These are phyloP conservation scores for Sorex araneus DNA, from an alignment of 2,113 vertebrate species.

Conservation along the genomic window DNA sequence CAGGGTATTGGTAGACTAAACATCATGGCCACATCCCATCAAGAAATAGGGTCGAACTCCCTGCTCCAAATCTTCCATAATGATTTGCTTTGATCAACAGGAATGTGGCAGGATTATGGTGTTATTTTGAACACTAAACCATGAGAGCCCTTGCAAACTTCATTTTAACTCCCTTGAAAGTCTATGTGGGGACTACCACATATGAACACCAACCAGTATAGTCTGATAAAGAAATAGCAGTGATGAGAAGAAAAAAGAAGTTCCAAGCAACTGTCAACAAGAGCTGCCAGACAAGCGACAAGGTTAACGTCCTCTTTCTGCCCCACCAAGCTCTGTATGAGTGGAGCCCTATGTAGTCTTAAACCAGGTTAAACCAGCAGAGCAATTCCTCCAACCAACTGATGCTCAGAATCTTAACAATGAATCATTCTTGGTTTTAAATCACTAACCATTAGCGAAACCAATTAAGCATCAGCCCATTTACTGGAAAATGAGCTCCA, in stretches of 20 bases:
- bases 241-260: background rate
- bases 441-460: background rate
- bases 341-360: no score
- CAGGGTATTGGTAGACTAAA: background rate
- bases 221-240: background rate
- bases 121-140: background rate
- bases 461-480: background rate
- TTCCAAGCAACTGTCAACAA: background rate
- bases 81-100: slow-evolving; percentile 11
- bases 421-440: slow-evolving; percentile 6
- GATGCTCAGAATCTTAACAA: background rate
- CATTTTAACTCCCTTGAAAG: background rate
- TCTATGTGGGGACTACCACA: background rate
- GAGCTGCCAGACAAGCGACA: background rate
- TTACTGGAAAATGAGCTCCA: background rate
- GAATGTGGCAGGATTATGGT: background rate
- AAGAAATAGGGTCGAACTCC: background rate
- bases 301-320: background rate
- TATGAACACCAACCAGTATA: background rate
- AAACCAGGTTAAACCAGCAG: background rate
- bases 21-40: background rate
- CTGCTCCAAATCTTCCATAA: background rate
- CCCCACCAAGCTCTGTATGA: background rate
- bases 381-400: background rate
- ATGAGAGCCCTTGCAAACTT: background rate